A percentile compares a stretch with the other conserved stretches of the same genome.
Evolutionary conservation across 2,797 vertebrate genomes (phyloP).

Genomic region (Silurus lanzhouensis): DNA sequence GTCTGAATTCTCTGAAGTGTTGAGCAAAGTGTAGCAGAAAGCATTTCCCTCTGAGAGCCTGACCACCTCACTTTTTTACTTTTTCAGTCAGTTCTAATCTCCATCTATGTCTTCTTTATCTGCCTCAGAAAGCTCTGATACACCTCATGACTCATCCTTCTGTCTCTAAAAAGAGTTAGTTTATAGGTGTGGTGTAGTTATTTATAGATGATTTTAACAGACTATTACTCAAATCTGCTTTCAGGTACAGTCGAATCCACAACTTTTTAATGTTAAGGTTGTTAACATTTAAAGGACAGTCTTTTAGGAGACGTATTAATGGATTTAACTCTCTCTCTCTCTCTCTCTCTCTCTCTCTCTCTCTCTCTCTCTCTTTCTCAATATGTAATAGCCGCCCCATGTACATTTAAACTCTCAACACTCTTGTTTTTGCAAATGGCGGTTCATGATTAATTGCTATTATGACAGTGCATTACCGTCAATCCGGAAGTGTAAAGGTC

Average conservation of each 20-base stretch:
- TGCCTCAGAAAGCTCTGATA: constrained; percentile 57
- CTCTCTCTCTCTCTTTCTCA: neutral
- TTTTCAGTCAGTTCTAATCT: constrained; percentile 53
- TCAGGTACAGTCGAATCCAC: neutral
- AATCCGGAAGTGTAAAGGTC: constrained; percentile 23
- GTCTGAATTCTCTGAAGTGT: constrained; percentile 68
- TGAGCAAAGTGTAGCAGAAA: constrained; percentile 65
- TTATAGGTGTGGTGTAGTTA: neutral
- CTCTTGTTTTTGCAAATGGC: constrained; percentile 26
- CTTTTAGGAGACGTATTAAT: neutral
- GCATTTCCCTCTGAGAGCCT: constrained; percentile 61
- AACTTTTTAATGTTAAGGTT: neutral
- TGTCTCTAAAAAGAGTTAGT: neutral
- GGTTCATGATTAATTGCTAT: constrained; percentile 15
- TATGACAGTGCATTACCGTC: constrained; percentile 20
- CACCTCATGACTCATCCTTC: constrained; percentile 13
- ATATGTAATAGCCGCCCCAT: neutral
- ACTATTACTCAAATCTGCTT: neutral
- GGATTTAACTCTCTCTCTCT: neutral
- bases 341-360: neutral
- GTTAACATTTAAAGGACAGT: neutral
- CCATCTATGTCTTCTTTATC: constrained; percentile 54
- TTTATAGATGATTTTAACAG: constrained; percentile 13
- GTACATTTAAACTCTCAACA: neutral
- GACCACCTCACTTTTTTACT: neutral